Conservation (phyloP, 1,140 invertebrate species). For the Danaus melanippus region DNA sequence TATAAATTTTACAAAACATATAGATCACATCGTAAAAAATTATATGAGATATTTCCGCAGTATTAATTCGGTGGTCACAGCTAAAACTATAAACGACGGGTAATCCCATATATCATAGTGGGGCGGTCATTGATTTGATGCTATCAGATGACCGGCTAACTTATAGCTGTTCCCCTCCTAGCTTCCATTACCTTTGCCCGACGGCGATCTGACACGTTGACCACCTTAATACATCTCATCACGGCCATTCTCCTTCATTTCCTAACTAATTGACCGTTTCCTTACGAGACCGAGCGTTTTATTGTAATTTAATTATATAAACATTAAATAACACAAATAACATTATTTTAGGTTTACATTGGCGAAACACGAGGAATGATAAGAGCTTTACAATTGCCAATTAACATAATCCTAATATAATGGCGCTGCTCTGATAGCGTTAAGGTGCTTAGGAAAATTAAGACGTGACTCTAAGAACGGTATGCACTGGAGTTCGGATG, state of each 20-base stretch:
- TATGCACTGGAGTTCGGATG: constrained; percentile 22
- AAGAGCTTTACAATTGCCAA: constrained; percentile 61
- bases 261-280: constrained; percentile 58
- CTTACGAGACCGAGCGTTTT: constrained; percentile 4
- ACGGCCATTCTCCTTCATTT: constrained; percentile 38
- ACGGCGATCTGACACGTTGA: constrained; percentile 23
- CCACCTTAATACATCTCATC: constrained; percentile 56
- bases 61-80: constrained; percentile 58
- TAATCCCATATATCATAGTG: constrained; percentile 64
- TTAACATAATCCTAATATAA: constrained; percentile 60
- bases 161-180: constrained; percentile 59
- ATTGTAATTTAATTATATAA: constrained; percentile 1
- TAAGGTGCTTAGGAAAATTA: constrained; percentile 69
- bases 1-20: too few species aligned
- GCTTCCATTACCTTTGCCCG: constrained; percentile 47
- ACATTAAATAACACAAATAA: constrained; percentile 8
- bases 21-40: constrained; percentile 25
- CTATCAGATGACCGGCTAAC: constrained; percentile 57
- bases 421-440: constrained; percentile 59
- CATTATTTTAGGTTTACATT: constrained; percentile 20
- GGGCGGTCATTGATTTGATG: constrained; percentile 65
- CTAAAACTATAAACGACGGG: constrained; percentile 65
- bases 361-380: constrained; percentile 50
- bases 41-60: constrained; percentile 55
- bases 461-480: constrained; percentile 34